These are phyloP conservation scores for Lophura swinhoii DNA, from an alignment of 2,797 vertebrate species.

Conservation along the genomic window DNA sequence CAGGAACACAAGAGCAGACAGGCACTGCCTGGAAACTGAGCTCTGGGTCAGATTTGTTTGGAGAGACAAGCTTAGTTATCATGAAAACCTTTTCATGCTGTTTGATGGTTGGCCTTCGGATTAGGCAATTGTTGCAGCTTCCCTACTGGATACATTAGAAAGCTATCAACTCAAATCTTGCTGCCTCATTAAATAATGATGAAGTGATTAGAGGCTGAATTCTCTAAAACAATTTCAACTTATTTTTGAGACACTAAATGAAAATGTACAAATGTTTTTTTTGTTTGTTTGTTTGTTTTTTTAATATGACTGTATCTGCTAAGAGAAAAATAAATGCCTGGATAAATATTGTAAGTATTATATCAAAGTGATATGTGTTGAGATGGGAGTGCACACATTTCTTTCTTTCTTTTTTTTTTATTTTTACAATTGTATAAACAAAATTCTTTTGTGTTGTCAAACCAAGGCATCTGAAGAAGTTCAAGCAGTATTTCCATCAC, in stretches of 20 bases:
- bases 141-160: background rate
- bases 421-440: background rate
- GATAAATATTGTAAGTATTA: background rate
- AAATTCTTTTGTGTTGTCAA: background rate
- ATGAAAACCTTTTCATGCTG: background rate
- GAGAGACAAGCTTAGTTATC: background rate
- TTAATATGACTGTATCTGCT: background rate
- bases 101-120: background rate
- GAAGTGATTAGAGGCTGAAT: background rate
- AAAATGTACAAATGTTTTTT: background rate
- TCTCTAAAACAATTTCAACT: background rate
- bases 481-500: background rate
- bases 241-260: background rate
- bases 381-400: rapidly evolving
- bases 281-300: background rate
- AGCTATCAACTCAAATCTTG: background rate
- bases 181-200: background rate
- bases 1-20: background rate
- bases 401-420: background rate
- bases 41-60: background rate
- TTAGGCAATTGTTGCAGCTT: background rate
- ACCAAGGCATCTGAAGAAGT: background rate
- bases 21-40: background rate
- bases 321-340: background rate
- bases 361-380: background rate